Evolutionary conservation across 2,888 invertebrate genomes (phyloP).

Genomic region (Lottia scabra): DNA sequence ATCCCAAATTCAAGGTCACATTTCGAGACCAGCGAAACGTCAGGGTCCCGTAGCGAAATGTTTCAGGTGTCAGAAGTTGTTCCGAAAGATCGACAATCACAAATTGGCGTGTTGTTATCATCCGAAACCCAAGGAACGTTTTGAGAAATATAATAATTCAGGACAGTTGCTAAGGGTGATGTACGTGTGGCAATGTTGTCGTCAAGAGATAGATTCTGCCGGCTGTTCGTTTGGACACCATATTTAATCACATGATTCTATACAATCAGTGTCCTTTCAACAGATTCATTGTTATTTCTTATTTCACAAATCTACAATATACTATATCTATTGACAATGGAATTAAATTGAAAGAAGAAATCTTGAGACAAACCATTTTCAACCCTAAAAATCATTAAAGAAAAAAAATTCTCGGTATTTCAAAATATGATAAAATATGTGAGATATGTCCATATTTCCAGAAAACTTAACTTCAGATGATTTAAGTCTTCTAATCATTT

Average conservation of each 20-base stretch:
- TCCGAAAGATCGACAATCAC: constrained; percentile 61
- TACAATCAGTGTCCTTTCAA: too few species aligned
- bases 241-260: constrained; percentile 32
- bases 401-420: too few species aligned
- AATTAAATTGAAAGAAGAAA: too few species aligned
- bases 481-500: too few species aligned
- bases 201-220: constrained; percentile 48
- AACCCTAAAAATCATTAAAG: too few species aligned
- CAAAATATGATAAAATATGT: too few species aligned
- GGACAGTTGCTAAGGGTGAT: constrained; percentile 55
- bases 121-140: constrained; percentile 55
- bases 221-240: constrained; percentile 63
- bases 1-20: constrained; percentile 1
- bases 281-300: too few species aligned
- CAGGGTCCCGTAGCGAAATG: constrained; percentile 58
- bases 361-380: too few species aligned
- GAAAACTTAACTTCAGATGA: too few species aligned
- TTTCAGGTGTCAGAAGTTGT: constrained; percentile 62
- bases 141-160: constrained; percentile 56
- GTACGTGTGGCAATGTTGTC: constrained; percentile 63
- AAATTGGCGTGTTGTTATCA: constrained; percentile 62
- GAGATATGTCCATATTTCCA: too few species aligned
- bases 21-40: constrained; percentile 27
- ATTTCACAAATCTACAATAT: too few species aligned
- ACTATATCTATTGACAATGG: too few species aligned